Conservation (phyloP, 2,113 vertebrate species). For the Melozone crissalis region DNA sequence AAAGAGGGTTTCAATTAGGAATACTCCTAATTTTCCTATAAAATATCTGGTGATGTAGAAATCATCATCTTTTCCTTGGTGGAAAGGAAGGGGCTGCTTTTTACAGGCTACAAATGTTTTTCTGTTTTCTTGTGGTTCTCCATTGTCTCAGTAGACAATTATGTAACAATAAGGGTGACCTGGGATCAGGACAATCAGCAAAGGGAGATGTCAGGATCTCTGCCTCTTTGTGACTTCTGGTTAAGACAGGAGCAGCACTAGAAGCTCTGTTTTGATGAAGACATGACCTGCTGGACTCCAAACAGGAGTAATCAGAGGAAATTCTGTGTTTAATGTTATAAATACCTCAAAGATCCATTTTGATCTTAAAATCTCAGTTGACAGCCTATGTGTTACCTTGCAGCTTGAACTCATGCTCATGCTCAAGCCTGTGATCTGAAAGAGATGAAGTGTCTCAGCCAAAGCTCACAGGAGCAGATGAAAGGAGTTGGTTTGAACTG, state of each 20-base stretch:
- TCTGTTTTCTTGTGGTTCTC: neutral
- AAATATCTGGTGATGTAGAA: neutral
- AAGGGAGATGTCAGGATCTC: neutral
- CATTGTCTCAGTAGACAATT: neutral
- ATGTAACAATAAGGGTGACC: neutral
- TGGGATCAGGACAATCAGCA: neutral
- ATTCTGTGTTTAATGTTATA: neutral
- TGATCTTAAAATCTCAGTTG: neutral
- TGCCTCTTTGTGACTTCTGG: neutral
- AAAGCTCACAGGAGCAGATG: neutral
- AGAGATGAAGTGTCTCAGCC: neutral
- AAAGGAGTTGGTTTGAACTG: neutral
- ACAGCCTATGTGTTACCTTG: neutral
- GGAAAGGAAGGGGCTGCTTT: neutral
- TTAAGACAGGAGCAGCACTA: neutral
- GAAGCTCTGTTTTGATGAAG: neutral
- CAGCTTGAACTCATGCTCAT: neutral
- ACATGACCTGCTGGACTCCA: neutral
- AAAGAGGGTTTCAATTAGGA: neutral
- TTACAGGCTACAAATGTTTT: neutral
- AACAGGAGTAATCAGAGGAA: neutral
- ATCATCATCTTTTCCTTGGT: neutral
- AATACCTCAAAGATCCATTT: neutral
- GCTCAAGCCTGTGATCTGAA: neutral
- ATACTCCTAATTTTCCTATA: neutral